phyloP scores from a whole-genome alignment of 2,797 vertebrate genomes.

The Phalanger gymnotis region DNA sequence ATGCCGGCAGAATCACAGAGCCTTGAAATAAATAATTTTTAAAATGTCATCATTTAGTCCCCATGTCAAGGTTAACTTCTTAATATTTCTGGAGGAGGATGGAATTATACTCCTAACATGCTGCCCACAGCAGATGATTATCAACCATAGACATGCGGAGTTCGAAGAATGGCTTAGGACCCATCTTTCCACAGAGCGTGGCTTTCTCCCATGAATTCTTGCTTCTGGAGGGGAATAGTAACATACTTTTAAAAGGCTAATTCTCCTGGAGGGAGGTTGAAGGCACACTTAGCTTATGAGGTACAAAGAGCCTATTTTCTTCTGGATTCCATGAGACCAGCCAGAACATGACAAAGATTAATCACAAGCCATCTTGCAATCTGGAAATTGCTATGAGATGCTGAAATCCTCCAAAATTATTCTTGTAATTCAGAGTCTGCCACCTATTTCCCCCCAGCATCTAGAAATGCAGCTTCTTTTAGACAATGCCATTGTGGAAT shows the following conservation, averaged over 20 bases:
- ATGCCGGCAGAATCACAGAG: not conserved
- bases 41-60: not conserved
- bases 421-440: not conserved
- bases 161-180: fast-evolving
- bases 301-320: not conserved
- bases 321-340: fast-evolving
- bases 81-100: not conserved
- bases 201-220: not conserved
- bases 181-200: not conserved
- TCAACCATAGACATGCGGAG: fast-evolving
- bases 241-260: not conserved
- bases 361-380: fast-evolving
- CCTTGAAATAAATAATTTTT: not conserved
- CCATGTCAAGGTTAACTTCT: fast-evolving
- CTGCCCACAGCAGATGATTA: not conserved
- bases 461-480: not conserved
- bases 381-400: not conserved
- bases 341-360: not conserved
- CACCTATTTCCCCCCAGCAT: not conserved
- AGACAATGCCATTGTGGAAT: not conserved
- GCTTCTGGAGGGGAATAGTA: not conserved
- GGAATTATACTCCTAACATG: fast-evolving
- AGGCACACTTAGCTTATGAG: not conserved
- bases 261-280: not conserved
- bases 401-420: fast-evolving